phyloP scores from a whole-genome alignment of 2,797 vertebrate species.

The Chelon auratus region DNA sequence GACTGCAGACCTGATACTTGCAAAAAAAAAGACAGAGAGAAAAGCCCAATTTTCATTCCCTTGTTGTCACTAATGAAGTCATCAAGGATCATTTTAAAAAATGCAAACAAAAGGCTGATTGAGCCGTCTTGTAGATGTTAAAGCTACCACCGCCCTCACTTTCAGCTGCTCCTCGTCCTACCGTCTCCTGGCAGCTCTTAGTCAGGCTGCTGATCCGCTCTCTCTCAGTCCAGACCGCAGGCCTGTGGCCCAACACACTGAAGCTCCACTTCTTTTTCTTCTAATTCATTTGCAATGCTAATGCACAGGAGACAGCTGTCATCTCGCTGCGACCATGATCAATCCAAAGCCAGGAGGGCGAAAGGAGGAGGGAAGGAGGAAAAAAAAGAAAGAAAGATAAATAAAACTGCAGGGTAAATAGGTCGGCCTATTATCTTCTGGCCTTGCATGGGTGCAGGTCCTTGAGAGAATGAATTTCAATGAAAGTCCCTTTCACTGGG shows the following conservation, averaged over 20 bases:
- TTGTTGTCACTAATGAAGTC: no score
- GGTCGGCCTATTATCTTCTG: constrained; percentile 81
- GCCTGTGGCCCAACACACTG: constrained; percentile 38
- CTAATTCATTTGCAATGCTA: constrained; percentile 85
- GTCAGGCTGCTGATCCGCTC: constrained; percentile 13
- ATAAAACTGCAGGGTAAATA: constrained; percentile 83
- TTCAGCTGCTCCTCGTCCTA: constrained; percentile 33
- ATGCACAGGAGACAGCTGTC: constrained; percentile 84
- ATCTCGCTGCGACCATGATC: constrained; percentile 72
- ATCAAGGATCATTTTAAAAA: neutral
- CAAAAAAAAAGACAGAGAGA: no score
- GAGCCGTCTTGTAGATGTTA: neutral
- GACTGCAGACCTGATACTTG: no score
- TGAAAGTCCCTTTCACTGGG: constrained; percentile 69
- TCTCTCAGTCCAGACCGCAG: constrained; percentile 22
- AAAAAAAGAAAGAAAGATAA: constrained; percentile 41
- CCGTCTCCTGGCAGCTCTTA: constrained; percentile 16
- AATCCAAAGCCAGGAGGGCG: constrained; percentile 58
- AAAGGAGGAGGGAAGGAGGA: neutral
- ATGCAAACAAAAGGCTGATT: neutral
- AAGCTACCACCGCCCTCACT: neutral
- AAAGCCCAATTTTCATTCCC: no score
- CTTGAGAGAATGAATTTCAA: constrained; percentile 84
- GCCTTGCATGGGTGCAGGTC: constrained; percentile 76
- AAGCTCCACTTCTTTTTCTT: constrained; percentile 47